Evolutionary conservation across 2,797 vertebrate genomes (phyloP), one percentile per base, ranked within the genome.

Genomic region (Bucorvus abyssinicus): DNA sequence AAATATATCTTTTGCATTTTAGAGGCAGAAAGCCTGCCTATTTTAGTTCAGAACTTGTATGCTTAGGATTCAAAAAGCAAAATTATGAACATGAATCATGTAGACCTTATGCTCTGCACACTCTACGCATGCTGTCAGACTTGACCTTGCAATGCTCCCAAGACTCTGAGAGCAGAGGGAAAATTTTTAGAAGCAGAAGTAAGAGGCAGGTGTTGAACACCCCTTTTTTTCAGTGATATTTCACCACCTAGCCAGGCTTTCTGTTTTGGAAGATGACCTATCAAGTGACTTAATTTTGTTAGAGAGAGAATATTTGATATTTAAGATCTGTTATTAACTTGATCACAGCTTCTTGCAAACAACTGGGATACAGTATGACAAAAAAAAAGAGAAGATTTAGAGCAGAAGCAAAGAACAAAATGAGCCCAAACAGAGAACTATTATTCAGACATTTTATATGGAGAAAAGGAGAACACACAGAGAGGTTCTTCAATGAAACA

Each of bases 401-500:
- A 77, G 67, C 60, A 30, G 47, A 16, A 83, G 21, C 70, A 82
- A 82, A 52, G 42, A 87, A 47, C 13, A 73, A 87, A 91, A 84
- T 73, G 79, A 87, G 22, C 47, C 67, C 55, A 85, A 94, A 94
- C 22, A 80, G n/a, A 15, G 79, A 92, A 84, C 63, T 67, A 68
- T 89, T 45, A 63, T 18, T 79, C 88, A 87, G 34, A 27, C 20
- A 59, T 49, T 91, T 91, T 84, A 50, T 92, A 76, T 21, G 19
- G 65, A 63, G 67, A 74, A 88, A 81, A 88, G 40, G 16, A 67
- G 59, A 93, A 60, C 50, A 59, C 67, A 73, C 21, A 34, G 50
- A 91, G 36, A 90, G 18, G 8, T 90, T 92, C 47, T 94, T 87
- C 84, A 91, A 96, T 65, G 53, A 90, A 84, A 82, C 45, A 56